Conservation (phyloP, 2,113 vertebrate species). For the Nothocercus julius region DNA sequence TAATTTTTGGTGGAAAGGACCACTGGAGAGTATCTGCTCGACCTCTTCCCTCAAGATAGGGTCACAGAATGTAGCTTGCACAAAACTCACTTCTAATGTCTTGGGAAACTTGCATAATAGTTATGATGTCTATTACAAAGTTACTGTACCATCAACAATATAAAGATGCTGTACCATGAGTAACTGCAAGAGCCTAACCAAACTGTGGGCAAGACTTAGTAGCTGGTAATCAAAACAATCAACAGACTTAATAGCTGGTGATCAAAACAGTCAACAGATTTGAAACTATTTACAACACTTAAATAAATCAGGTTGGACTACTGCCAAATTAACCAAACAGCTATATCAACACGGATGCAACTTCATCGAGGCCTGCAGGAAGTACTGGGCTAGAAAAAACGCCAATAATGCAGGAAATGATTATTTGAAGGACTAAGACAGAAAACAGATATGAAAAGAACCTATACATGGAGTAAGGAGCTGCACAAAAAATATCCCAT, state of each 20-base stretch:
- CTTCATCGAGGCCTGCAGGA: neutral
- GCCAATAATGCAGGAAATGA: neutral
- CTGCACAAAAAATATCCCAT: neutral
- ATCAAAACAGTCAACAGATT: neutral
- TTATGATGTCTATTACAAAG: neutral
- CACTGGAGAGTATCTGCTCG: neutral
- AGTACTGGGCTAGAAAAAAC: neutral
- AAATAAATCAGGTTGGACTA: neutral
- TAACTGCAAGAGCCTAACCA: neutral
- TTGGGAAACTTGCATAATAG: neutral
- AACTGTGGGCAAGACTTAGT: neutral
- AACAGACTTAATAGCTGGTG: neutral
- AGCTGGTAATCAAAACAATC: neutral
- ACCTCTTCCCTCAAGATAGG: neutral
- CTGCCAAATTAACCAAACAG: neutral
- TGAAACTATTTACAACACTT: neutral
- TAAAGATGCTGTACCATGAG: neutral
- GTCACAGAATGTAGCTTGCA: neutral
- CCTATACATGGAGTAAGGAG: neutral
- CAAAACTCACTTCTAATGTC: neutral
- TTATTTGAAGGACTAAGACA: neutral
- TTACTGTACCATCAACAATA: rapidly evolving
- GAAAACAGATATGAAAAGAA: neutral
- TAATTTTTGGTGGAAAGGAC: neutral
- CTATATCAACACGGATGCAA: neutral